Conservation (phyloP, 1,140 invertebrate species). For the Venustaconcha ellipsiformis region DNA sequence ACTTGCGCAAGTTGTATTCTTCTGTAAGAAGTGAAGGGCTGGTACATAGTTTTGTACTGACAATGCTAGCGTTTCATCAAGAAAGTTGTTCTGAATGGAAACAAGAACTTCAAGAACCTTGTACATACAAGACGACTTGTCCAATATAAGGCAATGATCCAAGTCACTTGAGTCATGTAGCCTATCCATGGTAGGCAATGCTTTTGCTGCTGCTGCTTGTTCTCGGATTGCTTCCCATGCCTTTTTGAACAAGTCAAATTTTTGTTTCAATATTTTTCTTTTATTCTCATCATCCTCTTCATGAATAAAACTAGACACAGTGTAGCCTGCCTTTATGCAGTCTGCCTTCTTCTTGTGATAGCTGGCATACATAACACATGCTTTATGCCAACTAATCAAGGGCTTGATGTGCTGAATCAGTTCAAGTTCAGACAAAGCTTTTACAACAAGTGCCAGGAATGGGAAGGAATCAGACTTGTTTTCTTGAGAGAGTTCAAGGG, state of each 20-base stretch:
- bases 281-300: background rate
- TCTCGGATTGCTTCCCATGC: constrained; percentile 1
- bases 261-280: background rate
- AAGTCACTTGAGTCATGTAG: constrained; percentile 5
- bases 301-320: constrained; percentile 7
- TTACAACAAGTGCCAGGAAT: too few relatives aligned
- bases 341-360: too few relatives aligned
- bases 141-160: constrained; percentile 9
- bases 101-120: constrained; percentile 5
- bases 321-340: background rate
- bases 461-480: too few relatives aligned
- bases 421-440: too few relatives aligned
- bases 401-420: too few relatives aligned
- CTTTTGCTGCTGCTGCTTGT: background rate
- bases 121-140: constrained; percentile 5
- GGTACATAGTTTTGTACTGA: constrained; percentile 4
- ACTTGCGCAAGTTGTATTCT: background rate
- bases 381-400: too few relatives aligned
- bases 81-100: constrained; percentile 13
- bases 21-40: constrained; percentile 13
- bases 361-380: too few relatives aligned
- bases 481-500: background rate
- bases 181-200: background rate
- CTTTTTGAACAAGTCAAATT: constrained; percentile 7
- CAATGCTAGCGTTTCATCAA: constrained; percentile 3